phyloP scores from a whole-genome alignment of 2,888 invertebrate species.

The Prosopocoilus inquinatus region DNA sequence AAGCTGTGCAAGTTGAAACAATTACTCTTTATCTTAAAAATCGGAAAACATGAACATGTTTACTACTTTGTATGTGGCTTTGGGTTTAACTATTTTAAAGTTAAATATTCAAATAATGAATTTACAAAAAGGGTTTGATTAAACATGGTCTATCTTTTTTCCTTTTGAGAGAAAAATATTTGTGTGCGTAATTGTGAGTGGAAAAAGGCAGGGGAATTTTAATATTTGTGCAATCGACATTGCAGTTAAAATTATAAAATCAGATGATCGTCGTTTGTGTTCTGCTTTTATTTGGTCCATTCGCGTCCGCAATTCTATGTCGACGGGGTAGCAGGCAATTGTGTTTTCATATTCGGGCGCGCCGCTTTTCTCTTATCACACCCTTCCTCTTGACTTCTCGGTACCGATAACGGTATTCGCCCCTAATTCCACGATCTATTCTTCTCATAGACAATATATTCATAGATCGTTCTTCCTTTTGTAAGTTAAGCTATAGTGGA shows the following conservation, averaged over 20 bases:
- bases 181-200: too few relatives aligned
- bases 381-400: constrained; percentile 34
- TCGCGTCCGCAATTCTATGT: constrained; percentile 8
- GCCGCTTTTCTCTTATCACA: constrained; percentile 30
- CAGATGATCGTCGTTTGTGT: constrained; percentile 7
- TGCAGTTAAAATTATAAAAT: constrained; percentile 17
- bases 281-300: constrained; percentile 16
- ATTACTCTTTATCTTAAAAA: too few relatives aligned
- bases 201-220: too few relatives aligned
- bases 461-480: constrained; percentile 18
- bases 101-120: too few relatives aligned
- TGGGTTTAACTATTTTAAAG: too few relatives aligned
- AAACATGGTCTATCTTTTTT: too few relatives aligned
- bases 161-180: too few relatives aligned
- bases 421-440: constrained; percentile 30
- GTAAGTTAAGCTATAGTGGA: too few relatives aligned
- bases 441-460: constrained; percentile 19
- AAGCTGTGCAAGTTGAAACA: too few relatives aligned
- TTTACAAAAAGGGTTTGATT: too few relatives aligned
- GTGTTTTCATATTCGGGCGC: constrained; percentile 24
- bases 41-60: too few relatives aligned
- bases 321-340: constrained; percentile 21
- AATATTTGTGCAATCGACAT: constrained; percentile 1
- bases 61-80: too few relatives aligned
- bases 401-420: constrained; percentile 32